Evolutionary conservation across 2,888 invertebrate species (phyloP), one percentile per base, ranked within the genome.

Genomic region (Yponomeuta evonymella): DNA sequence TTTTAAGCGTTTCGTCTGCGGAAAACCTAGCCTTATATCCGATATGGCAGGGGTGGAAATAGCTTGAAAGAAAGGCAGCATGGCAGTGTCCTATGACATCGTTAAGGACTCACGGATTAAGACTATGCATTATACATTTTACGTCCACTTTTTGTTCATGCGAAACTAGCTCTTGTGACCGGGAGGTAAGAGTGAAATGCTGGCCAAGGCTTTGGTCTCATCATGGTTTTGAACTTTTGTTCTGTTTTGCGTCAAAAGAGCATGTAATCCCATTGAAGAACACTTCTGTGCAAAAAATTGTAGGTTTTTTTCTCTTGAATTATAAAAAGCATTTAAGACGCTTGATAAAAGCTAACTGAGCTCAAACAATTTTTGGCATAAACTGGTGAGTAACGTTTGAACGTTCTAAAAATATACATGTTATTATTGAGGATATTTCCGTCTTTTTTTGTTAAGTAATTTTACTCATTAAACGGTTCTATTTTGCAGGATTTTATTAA

Each of bases 101-200:
- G 51, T 58, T 58, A 58, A 58, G 51, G 51, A 58, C 15, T 58
- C 51, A 58, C 51, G 51, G 51, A 58, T 58, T 58, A 58, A 58
- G 51, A 58, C 51, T 58, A 58, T 58, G 51, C 51, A 58, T 58
- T 58, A 58, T 58, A 58, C 51, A 58, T 58, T 58, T 15, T 58
- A 58, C 51, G 51, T 58, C 12, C 15, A 58, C 15, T 58, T 58
- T 58, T 15, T 15, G 51, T 12, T 8, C 15, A 5, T 1, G 15
- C 51, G 15, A 58, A 58, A 58, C 51, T 58, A 58, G 51, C 51
- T 9, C 12, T 58, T 58, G 51, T 58, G 12, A 15, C 5, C 3
- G 15, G 0, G 51, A 12, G 12, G 51, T 58, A 15, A 15, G 51
- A 15, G 51, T 58, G 15, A 3, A 58, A 58, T 58, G 51, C 15